Conservation (phyloP, 2,888 invertebrate genomes). For the Pantelozetes paolii region DNA sequence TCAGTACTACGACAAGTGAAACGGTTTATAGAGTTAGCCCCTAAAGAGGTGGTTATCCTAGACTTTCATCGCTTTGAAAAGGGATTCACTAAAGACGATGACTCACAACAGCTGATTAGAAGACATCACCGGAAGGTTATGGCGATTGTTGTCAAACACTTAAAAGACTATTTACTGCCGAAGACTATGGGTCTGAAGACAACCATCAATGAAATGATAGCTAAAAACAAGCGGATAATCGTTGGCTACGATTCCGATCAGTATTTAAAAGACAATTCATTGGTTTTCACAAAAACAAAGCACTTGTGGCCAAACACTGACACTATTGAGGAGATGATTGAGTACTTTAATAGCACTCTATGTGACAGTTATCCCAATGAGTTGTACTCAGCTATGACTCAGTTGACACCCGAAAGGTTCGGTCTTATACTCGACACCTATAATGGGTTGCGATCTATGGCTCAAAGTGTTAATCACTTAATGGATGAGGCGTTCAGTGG, state of each 20-base stretch:
- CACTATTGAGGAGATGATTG: slow-evolving; percentile 57
- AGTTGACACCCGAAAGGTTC: slow-evolving; percentile 45
- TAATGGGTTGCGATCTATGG: slow-evolving; percentile 47
- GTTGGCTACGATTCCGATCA: slow-evolving; percentile 37
- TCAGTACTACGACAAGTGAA: slow-evolving; percentile 60
- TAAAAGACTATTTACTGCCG: slow-evolving; percentile 60
- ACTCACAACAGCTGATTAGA: slow-evolving; percentile 47
- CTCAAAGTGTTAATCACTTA: slow-evolving; percentile 44
- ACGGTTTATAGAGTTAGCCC: slow-evolving; percentile 60
- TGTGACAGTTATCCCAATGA: slow-evolving; percentile 43
- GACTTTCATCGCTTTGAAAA: slow-evolving; percentile 76
- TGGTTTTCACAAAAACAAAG: slow-evolving; percentile 41
- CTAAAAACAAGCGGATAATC: slow-evolving; percentile 38
- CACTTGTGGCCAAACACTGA: slow-evolving; percentile 62
- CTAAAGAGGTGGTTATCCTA: slow-evolving; percentile 59
- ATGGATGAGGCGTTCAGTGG: background rate
- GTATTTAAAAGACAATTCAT: too few species aligned
- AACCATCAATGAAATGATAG: slow-evolving; percentile 24
- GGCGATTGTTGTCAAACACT: slow-evolving; percentile 59
- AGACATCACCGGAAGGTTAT: slow-evolving; percentile 59
- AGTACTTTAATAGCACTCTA: slow-evolving; percentile 54
- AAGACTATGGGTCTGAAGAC: slow-evolving; percentile 45
- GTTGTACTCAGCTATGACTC: slow-evolving; percentile 45
- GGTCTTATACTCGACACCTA: slow-evolving; percentile 45
- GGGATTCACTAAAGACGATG: slow-evolving; percentile 40